Base-by-base conservation (phyloP, 2,797 vertebrate species). In the Platyrinchus mystaceus region DNA sequence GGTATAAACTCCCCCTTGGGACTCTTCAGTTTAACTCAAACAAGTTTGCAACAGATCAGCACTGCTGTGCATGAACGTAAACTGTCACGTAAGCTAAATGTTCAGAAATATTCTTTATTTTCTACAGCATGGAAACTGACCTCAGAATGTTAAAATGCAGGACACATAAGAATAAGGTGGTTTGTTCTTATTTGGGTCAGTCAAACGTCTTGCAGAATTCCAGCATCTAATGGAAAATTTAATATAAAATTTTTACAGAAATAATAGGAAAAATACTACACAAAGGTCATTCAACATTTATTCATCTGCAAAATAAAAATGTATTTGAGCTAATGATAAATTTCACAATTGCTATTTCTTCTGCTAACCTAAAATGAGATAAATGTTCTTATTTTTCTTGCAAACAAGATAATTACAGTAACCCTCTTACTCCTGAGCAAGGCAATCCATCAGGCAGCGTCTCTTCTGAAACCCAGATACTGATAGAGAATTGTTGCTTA, bases 321-420 rank as follows among this genome's bases (percentile, higher is more conserved):
- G n/a, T 14, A 39, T 39, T 77, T 87, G 30, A 23, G 27, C n/a
- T 90, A 78, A 36, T 81, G 83, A 94, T 94, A 55, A 78, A 91
- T 94, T 75, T 81, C 53, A 86, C 34, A 50, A 58, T 37, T 77
- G 50, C 30, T 60, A 22, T 81, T 93, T 60, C 49, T 86, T 75
- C 46, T 50, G 10, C 79, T 94, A 94, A 81, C 30, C 30, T 78
- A 88, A 90, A 91, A 94, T 83, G 59, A 96, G 69, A 91, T 83
- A 62, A 92, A 68, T 77, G 30, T 75, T 96, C 82, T 84, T 94
- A 53, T 79, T 89, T 90, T 93, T 90, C 86, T 87, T 88, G 59
- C 74, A 84, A 95, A 86, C 87, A 86, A 71, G 85, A 81, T 91
- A 94, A 90, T 95, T 93, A 90, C 62, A 90, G 69, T 94, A 88